These are phyloP conservation scores for Gracilinanus agilis DNA, from an alignment of 2,113 vertebrate genomes.

Conservation along the genomic window DNA sequence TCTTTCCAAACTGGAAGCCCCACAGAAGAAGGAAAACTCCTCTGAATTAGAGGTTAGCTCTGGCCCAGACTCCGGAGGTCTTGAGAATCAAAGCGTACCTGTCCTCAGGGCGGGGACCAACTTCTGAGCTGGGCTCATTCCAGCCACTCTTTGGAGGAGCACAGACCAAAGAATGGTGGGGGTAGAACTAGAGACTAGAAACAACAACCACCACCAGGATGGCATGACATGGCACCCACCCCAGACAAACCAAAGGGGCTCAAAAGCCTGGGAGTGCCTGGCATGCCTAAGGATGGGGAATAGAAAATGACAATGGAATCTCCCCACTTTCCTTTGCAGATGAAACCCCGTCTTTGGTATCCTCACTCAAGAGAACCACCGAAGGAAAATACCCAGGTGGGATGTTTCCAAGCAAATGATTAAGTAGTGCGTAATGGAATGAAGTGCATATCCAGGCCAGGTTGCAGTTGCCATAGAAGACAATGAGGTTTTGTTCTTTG, in stretches of 20 bases:
- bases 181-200: constrained; percentile 13
- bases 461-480: neutral
- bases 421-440: neutral
- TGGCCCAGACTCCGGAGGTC: constrained; percentile 14
- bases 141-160: constrained; percentile 37
- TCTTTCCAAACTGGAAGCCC: constrained; percentile 13
- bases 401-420: neutral
- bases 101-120: constrained; percentile 1
- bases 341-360: neutral
- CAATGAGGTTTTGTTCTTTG: neutral
- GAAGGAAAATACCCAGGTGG: neutral
- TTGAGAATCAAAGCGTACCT: neutral
- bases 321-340: neutral
- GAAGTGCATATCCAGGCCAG: neutral
- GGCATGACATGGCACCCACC: constrained; percentile 18
- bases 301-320: neutral
- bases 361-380: neutral
- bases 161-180: constrained; percentile 14
- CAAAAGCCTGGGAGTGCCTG: neutral
- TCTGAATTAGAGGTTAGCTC: constrained; percentile 22
- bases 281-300: neutral
- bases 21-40: neutral
- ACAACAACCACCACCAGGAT: neutral
- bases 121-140: constrained; percentile 29
- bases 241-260: neutral